A percentile compares a stretch with the other conserved stretches of the same genome.
phyloP scores from a whole-genome alignment of 35 echinoderm and acorn worm genomes.

The Amphiura filiformis region DNA sequence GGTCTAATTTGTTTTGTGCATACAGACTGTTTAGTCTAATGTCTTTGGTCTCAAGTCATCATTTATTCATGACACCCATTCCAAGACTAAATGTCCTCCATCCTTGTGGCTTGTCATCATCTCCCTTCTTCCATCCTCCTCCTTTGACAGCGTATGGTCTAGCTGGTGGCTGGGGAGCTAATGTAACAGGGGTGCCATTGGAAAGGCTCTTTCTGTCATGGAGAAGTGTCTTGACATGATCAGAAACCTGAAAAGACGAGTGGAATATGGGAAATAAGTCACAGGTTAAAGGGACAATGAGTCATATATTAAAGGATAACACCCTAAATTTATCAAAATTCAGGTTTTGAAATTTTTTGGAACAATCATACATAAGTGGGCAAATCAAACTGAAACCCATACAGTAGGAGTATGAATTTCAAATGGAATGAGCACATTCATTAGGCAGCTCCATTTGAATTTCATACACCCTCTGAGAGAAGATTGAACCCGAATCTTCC shows the following conservation, averaged over 20 bases:
- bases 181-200: constrained; percentile 32
- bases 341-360: too few species aligned
- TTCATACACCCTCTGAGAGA: too few species aligned
- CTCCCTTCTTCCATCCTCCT: constrained; percentile 58
- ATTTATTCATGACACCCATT: constrained; percentile 27
- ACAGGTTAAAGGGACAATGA: not conserved
- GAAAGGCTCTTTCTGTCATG: constrained; percentile 61
- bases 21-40: too few species aligned
- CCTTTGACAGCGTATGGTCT: constrained; percentile 64
- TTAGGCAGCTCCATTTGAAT: too few species aligned
- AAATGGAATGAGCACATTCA: too few species aligned
- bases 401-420: too few species aligned
- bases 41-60: too few species aligned
- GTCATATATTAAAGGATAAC: not conserved
- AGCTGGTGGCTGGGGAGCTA: constrained; percentile 57
- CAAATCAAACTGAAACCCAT: not conserved
- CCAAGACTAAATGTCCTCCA: constrained; percentile 79
- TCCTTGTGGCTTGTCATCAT: constrained; percentile 36
- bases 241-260: constrained; percentile 41
- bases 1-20: too few species aligned
- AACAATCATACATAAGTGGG: too few species aligned
- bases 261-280: not conserved
- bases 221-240: constrained; percentile 69
- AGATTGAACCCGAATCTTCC: too few species aligned
- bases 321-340: not conserved